A percentile compares a stretch with the other conserved stretches of the same genome.
These are phyloP conservation scores for Stictonetta naevosa DNA, from an alignment of 2,113 vertebrate genomes.

Conservation along the genomic window DNA sequence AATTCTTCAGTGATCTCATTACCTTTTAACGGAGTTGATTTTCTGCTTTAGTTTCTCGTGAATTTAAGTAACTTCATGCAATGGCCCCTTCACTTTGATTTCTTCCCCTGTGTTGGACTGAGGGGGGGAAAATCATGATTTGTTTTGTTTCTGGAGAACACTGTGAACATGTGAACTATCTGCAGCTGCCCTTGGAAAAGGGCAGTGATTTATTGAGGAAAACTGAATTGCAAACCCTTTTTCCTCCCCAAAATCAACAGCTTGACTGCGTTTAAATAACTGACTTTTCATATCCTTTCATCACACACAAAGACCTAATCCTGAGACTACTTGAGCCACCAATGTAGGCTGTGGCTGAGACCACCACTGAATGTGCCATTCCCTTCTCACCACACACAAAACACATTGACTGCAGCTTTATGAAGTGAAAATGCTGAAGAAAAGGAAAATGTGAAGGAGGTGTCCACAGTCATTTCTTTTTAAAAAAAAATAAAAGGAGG, in stretches of 20 bases:
- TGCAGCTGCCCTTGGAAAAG: constrained; percentile 78
- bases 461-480: constrained; percentile 87
- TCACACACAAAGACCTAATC: constrained; percentile 93
- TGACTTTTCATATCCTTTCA: constrained; percentile 99
- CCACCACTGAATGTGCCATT: constrained; percentile 91
- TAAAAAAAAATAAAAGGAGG: constrained; percentile 6
- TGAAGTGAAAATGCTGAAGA: constrained; percentile 92
- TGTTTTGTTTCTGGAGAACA: constrained; percentile 57
- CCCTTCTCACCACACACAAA: constrained; percentile 89
- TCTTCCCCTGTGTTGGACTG: not conserved
- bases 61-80: constrained; percentile 48
- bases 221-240: constrained; percentile 88
- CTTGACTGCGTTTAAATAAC: constrained; percentile 98
- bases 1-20: constrained; percentile 4
- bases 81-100: constrained; percentile 49
- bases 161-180: constrained; percentile 65
- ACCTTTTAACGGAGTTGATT: constrained; percentile 8
- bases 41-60: constrained; percentile 8
- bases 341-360: constrained; percentile 89
- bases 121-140: not conserved
- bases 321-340: constrained; percentile 94
- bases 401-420: constrained; percentile 97
- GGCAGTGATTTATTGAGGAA: constrained; percentile 85
- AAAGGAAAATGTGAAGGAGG: constrained; percentile 90
- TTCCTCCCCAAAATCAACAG: constrained; percentile 87